These are phyloP conservation scores for Selenia dentaria DNA, from an alignment of 2,888 invertebrate genomes.

Conservation along the genomic window DNA sequence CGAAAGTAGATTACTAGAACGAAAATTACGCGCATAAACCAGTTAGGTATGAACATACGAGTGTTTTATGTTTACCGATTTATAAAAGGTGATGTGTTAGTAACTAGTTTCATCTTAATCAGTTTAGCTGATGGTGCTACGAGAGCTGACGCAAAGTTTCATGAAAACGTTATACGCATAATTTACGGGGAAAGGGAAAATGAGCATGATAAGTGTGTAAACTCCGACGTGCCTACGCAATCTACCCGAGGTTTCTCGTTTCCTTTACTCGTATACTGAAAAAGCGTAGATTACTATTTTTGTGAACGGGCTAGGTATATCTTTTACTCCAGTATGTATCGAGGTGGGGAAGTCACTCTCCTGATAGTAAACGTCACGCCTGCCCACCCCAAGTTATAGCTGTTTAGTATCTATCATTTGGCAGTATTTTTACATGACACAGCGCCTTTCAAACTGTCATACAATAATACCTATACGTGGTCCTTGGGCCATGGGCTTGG, in stretches of 20 bases:
- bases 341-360: too few relatives aligned
- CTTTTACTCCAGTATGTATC: too few relatives aligned
- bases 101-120: slow-evolving; percentile 4
- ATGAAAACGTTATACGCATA: slow-evolving; percentile 8
- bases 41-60: not conserved
- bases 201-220: slow-evolving; percentile 10
- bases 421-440: too few relatives aligned
- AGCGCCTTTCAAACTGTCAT: too few relatives aligned
- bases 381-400: too few relatives aligned
- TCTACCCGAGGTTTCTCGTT: not conserved
- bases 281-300: too few relatives aligned
- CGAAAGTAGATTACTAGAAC: slow-evolving; percentile 19
- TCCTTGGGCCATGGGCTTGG: too few relatives aligned
- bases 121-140: slow-evolving; percentile 11
- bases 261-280: not conserved
- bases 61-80: too few relatives aligned
- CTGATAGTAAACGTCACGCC: too few relatives aligned
- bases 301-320: too few relatives aligned
- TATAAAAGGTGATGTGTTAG: not conserved
- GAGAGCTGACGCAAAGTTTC: slow-evolving; percentile 9
- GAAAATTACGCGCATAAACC: not conserved
- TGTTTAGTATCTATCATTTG: too few relatives aligned
- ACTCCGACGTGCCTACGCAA: not conserved
- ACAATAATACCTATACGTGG: too few relatives aligned
- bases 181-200: slow-evolving; percentile 6